These are phyloP conservation scores for Chaetorhynchus papuensis DNA, from an alignment of 2,113 vertebrate genomes.

Conservation along the genomic window DNA sequence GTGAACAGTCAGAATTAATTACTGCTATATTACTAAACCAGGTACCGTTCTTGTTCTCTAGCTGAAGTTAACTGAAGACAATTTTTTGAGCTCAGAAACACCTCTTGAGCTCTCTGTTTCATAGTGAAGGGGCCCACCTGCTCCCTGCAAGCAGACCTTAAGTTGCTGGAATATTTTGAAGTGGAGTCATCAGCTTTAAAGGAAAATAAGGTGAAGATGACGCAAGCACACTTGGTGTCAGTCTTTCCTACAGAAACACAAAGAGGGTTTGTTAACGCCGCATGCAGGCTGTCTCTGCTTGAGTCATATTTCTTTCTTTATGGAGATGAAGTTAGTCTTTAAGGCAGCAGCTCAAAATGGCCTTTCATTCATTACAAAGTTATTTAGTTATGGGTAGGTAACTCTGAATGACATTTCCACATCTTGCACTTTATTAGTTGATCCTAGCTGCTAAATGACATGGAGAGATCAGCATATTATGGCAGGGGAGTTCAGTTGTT, in stretches of 20 bases:
- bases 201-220: neutral
- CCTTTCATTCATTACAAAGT: constrained; percentile 59
- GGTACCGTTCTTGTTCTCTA: constrained; percentile 8
- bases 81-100: constrained; percentile 23
- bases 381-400: constrained; percentile 59
- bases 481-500: neutral
- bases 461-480: neutral
- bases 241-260: constrained; percentile 31
- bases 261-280: neutral
- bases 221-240: neutral
- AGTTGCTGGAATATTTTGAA: neutral
- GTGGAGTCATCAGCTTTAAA: neutral
- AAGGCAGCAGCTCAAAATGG: constrained; percentile 42
- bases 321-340: constrained; percentile 43
- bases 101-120: neutral
- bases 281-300: neutral
- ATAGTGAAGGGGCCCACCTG: neutral
- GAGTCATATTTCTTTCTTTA: constrained; percentile 38
- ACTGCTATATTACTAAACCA: constrained; percentile 54
- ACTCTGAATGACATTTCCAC: constrained; percentile 41
- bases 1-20: constrained; percentile 40
- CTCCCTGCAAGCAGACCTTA: neutral
- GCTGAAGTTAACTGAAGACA: neutral
- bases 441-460: constrained; percentile 21
- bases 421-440: constrained; percentile 40